A percentile compares a stretch with the other conserved stretches of the same genome.
These are phyloP conservation scores for Tribolium madens DNA, from an alignment of 1,140 invertebrate genomes.

Conservation along the genomic window DNA sequence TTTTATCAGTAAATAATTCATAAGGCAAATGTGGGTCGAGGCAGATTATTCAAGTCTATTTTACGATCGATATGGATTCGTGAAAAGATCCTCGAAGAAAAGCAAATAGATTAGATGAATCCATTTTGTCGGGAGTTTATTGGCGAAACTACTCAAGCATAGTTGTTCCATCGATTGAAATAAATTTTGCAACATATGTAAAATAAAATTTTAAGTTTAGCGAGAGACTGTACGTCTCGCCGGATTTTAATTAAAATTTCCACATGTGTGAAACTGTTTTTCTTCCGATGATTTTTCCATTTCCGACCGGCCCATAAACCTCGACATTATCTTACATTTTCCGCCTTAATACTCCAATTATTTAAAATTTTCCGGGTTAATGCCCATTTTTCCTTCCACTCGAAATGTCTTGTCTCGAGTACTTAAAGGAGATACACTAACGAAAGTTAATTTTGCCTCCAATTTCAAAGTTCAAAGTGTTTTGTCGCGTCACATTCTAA, in stretches of 20 bases:
- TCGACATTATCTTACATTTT: conserved; percentile 32
- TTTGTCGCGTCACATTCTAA: not conserved
- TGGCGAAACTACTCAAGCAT: conserved; percentile 18
- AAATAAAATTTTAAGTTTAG: conserved; percentile 12
- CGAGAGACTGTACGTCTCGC: not conserved
- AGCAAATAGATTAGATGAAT: conserved; percentile 37
- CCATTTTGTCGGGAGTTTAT: conserved; percentile 41
- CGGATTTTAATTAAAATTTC: not conserved
- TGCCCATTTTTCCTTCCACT: conserved; percentile 36
- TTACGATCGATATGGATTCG: conserved; percentile 30
- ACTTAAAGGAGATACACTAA: conserved; percentile 31
- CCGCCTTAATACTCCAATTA: conserved; percentile 31
- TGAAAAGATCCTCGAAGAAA: not conserved
- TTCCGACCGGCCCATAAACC: not conserved
- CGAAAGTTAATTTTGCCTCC: conserved; percentile 33
- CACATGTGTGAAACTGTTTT: not conserved
- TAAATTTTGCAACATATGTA: conserved; percentile 29
- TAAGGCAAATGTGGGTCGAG: conserved; percentile 21
- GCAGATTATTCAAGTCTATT: conserved; percentile 7
- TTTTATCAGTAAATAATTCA: conserved; percentile 34
- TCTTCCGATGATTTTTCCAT: not conserved
- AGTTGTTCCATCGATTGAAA: conserved; percentile 30
- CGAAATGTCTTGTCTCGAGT: conserved; percentile 26
- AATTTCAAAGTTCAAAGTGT: conserved; percentile 37
- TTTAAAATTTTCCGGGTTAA: conserved; percentile 39